Evolutionary conservation across 2,797 vertebrate species (phyloP).

Genomic region (Lacerta viridis): DNA sequence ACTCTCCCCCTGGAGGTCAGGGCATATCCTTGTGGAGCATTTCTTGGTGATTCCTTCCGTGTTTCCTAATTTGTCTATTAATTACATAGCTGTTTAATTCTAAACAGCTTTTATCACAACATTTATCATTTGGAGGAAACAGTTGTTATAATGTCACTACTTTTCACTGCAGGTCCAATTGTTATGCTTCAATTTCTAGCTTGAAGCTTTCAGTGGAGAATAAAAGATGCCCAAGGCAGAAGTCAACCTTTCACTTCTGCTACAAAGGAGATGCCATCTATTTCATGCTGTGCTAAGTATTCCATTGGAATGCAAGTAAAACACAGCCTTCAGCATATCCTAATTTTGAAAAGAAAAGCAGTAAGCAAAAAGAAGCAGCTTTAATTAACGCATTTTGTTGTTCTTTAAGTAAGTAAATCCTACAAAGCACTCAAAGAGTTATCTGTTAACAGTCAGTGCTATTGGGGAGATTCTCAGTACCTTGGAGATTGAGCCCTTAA

Average conservation of each 20-base stretch:
- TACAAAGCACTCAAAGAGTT: background rate
- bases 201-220: slow-evolving; percentile 62
- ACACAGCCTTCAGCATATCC: slow-evolving; percentile 63
- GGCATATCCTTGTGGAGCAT: background rate
- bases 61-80: slow-evolving; percentile 43
- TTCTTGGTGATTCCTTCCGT: background rate
- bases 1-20: background rate
- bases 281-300: slow-evolving; percentile 74
- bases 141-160: slow-evolving; percentile 69
- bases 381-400: slow-evolving; percentile 64
- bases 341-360: slow-evolving; percentile 56
- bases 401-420: slow-evolving; percentile 41
- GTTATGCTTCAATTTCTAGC: slow-evolving; percentile 67
- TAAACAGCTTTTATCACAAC: slow-evolving; percentile 44
- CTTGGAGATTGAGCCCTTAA: background rate
- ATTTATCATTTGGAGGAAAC: slow-evolving; percentile 56
- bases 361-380: slow-evolving; percentile 52
- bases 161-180: slow-evolving; percentile 70
- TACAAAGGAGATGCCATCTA: slow-evolving; percentile 76
- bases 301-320: slow-evolving; percentile 69
- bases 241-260: slow-evolving; percentile 85
- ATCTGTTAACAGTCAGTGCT: background rate
- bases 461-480: background rate
- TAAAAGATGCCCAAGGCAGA: slow-evolving; percentile 72
- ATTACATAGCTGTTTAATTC: slow-evolving; percentile 24